These are phyloP conservation scores for Orthosia gothica DNA, from an alignment of 2,888 invertebrate genomes.

Conservation along the genomic window DNA sequence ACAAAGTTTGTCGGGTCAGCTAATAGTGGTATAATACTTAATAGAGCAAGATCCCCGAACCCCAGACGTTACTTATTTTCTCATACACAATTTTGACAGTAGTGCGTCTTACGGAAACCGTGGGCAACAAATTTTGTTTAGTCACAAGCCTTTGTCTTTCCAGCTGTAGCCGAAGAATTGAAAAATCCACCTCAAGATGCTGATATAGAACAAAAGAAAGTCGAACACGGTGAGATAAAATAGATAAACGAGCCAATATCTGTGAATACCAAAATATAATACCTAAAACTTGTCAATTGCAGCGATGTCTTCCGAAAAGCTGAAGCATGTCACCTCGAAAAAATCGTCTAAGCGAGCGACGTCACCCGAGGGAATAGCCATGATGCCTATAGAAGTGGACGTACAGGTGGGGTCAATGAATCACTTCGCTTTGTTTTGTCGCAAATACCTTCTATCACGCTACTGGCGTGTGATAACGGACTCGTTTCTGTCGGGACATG, in stretches of 20 bases:
- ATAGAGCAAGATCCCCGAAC: no score
- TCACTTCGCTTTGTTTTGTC: conserved; percentile 52
- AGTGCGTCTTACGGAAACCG: neutral
- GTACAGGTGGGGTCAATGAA: conserved; percentile 73
- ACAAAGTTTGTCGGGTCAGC: no score
- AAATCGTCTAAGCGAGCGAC: conserved; percentile 74
- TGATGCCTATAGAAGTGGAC: conserved; percentile 72
- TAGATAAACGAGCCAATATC: conserved; percentile 1
- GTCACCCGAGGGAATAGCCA: conserved; percentile 76
- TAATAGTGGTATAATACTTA: no score
- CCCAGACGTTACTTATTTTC: no score
- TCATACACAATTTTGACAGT: no score
- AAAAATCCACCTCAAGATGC: conserved; percentile 71
- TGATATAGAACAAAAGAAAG: conserved; percentile 71
- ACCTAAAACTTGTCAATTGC: conserved; percentile 43
- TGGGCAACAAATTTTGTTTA: neutral
- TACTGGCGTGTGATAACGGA: conserved; percentile 55
- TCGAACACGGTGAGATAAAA: conserved; percentile 71
- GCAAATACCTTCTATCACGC: conserved; percentile 63
- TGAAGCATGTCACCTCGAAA: conserved; percentile 74
- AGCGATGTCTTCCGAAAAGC: conserved; percentile 76
- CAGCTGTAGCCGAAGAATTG: conserved; percentile 79
- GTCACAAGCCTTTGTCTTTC: conserved; percentile 14
- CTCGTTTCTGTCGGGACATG: conserved; percentile 38
- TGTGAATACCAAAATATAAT: conserved; percentile 1